Conservation (phyloP, 2,113 vertebrate species). For the Laticauda laticaudata region DNA sequence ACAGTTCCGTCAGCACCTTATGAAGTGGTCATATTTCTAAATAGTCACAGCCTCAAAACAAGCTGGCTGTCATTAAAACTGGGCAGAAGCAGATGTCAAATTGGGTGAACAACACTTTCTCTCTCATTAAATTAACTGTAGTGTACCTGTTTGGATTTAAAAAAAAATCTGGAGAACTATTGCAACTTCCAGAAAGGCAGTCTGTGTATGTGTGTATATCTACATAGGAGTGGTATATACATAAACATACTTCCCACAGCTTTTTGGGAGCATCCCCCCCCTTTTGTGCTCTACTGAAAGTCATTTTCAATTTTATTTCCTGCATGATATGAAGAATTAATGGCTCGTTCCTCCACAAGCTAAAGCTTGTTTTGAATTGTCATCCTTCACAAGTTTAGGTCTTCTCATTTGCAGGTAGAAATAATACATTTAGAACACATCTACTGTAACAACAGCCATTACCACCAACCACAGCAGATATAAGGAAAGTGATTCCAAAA, state of each 20-base stretch:
- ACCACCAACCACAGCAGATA: background rate
- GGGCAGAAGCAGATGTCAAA: constrained; percentile 53
- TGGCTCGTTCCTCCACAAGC: constrained; percentile 24
- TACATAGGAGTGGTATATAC: background rate
- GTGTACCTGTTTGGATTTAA: constrained; percentile 47
- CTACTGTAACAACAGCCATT: background rate
- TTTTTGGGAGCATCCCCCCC: background rate
- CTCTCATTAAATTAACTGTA: constrained; percentile 55
- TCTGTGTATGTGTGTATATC: background rate
- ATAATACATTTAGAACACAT: background rate
- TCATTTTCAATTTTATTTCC: constrained; percentile 40
- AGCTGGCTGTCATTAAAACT: constrained; percentile 52
- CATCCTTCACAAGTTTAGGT: constrained; percentile 29
- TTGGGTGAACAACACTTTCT: constrained; percentile 46
- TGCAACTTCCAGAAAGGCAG: constrained; percentile 31
- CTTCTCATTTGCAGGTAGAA: background rate
- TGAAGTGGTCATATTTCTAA: rapidly evolving
- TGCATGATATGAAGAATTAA: constrained; percentile 35
- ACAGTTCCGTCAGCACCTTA: background rate
- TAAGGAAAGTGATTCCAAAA: background rate
- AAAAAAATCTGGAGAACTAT: constrained; percentile 29
- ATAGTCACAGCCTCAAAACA: constrained; percentile 13
- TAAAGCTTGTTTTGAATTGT: constrained; percentile 33
- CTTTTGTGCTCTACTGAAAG: constrained; percentile 19
- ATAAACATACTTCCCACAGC: constrained; percentile 9